Conservation (phyloP, 2,888 invertebrate species). For the Tiphia femorata region DNA sequence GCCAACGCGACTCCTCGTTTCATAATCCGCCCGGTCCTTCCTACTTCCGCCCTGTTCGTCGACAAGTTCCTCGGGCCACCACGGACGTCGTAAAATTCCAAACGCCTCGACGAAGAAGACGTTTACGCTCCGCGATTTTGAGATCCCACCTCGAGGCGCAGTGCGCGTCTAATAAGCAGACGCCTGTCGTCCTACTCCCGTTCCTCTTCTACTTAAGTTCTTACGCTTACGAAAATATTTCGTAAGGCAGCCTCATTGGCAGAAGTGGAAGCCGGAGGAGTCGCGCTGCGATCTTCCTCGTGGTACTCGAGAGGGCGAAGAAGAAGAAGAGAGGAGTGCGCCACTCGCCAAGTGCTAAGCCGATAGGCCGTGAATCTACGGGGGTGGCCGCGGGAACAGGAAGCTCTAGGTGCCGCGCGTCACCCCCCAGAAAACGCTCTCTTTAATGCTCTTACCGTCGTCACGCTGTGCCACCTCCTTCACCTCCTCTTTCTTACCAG, state of each 20-base stretch:
- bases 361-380: slow-evolving; percentile 65
- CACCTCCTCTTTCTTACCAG: slow-evolving; percentile 30
- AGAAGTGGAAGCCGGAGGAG: slow-evolving; percentile 6
- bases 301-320: slow-evolving; percentile 4
- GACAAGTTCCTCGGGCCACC: neutral
- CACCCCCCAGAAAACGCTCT: slow-evolving; percentile 67
- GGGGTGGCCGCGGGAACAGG: slow-evolving; percentile 54
- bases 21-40: slow-evolving; percentile 31
- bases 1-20: slow-evolving; percentile 54
- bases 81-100: too few relatives aligned
- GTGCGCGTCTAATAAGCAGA: slow-evolving; percentile 27
- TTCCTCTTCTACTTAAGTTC: slow-evolving; percentile 45
- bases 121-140: neutral
- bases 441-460: slow-evolving; percentile 67
- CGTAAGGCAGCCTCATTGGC: slow-evolving; percentile 39
- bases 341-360: slow-evolving; percentile 65
- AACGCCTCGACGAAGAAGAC: too few relatives aligned
- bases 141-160: neutral
- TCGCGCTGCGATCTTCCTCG: neutral
- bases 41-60: neutral
- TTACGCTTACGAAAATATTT: slow-evolving; percentile 59
- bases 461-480: slow-evolving; percentile 47
- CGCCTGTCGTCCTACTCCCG: too few relatives aligned
- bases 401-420: slow-evolving; percentile 63
- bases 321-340: slow-evolving; percentile 42